A percentile compares a stretch with the other conserved stretches of the same genome.
Evolutionary conservation across 2,113 vertebrate genomes (phyloP).

Genomic region (Sula dactylatra): DNA sequence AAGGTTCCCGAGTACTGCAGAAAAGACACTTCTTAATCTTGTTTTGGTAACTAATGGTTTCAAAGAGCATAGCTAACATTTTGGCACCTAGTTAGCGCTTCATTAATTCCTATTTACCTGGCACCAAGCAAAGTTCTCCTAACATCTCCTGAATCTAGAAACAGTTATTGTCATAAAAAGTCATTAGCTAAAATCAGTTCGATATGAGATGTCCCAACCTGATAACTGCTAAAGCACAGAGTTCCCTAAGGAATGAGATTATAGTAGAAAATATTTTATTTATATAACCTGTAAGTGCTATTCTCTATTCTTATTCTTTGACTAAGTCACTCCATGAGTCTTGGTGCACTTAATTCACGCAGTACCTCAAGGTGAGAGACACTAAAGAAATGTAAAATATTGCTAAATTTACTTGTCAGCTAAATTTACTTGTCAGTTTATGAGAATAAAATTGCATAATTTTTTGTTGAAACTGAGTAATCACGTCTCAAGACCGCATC

Average conservation of each 20-base stretch:
- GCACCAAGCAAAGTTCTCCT: not conserved
- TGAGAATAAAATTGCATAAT: not conserved
- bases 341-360: not conserved
- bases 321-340: not conserved
- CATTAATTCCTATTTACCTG: conserved; percentile 10
- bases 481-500: not conserved
- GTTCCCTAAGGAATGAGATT: not conserved
- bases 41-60: not conserved
- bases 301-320: not conserved
- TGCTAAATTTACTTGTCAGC: not conserved
- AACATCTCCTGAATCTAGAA: not conserved
- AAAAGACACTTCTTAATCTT: not conserved
- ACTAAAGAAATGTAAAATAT: not conserved
- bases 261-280: not conserved
- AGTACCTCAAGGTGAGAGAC: not conserved
- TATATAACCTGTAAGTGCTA: not conserved
- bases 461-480: not conserved
- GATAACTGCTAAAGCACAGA: not conserved
- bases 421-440: not conserved
- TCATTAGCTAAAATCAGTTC: not conserved
- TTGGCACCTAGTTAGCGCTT: not conserved
- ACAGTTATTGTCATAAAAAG: not conserved
- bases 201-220: not conserved
- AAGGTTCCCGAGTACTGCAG: not conserved
- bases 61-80: not conserved